Evolutionary conservation across 1,140 invertebrate species (phyloP), one percentile per base, ranked within the genome.

Genomic region (Caenorhabditis tropicalis): DNA sequence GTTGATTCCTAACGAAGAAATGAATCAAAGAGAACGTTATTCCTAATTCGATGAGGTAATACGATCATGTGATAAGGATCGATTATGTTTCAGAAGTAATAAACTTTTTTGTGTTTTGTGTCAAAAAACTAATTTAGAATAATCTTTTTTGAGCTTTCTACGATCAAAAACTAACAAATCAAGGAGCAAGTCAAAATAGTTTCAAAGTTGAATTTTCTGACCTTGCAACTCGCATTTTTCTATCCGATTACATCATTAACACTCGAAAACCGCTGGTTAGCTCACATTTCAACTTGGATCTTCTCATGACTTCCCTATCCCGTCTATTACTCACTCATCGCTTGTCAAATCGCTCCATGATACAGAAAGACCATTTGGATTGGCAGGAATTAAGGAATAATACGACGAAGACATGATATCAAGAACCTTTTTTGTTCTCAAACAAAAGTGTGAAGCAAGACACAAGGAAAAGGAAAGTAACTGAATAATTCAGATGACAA

Each of bases 211-310:
- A 7, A 56, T 19, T 21, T 29, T 56, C 21, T 1, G 2, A 24
- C 21, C 12, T n/a, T 27, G 21, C 39, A 43, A 43, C 24, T 43
- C 36, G 12, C 36, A 24, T 74, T 24, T 46, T 19, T 24, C 65
- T 46, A 74, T 74, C 65, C 43, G 33, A 74, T 74, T 74, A 74
- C 65, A 74, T n/a, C 65, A 74, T 74, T 74, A 74, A 74, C 65
- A 43, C 65, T 31, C 36, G 29, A 74, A 39, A 24, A 43, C n/a
- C n/a, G 19, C 4, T n/a, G 29, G 65, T 74, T 9, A 74, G 5
- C 65, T 74, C 65, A 29, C n/a, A 74, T 74, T 74, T 74, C 65
- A 21, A 74, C 43, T 43, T 12, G 0, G 21, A 74, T 65, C 29
- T 16, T 65, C 27, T n/a, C n/a, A n/a, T n/a, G n/a, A n/a, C 21